A percentile compares a stretch with the other conserved stretches of the same genome.
Conservation (phyloP, 2,113 vertebrate genomes). For the Narcine bancroftii region DNA sequence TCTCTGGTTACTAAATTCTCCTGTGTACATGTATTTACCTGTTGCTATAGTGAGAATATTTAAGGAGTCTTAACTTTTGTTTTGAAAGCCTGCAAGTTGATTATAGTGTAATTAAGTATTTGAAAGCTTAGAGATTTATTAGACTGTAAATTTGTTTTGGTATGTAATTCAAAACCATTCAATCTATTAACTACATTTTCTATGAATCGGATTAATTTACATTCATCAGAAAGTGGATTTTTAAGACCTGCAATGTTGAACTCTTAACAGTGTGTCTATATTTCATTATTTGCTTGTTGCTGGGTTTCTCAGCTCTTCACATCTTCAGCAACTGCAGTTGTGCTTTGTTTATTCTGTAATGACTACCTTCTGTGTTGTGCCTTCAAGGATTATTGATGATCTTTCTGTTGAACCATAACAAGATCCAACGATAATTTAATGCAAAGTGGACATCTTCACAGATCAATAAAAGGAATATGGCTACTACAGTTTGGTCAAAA, state of each 20-base stretch:
- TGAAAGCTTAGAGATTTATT: background rate
- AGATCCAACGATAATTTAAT: background rate
- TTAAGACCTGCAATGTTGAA: background rate
- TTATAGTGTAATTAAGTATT: conserved; percentile 13
- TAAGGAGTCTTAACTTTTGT: background rate
- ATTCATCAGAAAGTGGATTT: background rate
- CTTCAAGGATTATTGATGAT: background rate
- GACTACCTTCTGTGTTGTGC: background rate
- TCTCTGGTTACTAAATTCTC: background rate
- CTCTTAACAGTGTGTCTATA: background rate
- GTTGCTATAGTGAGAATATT: background rate
- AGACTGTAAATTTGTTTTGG: background rate
- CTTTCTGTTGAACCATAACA: background rate
- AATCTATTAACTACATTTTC: background rate
- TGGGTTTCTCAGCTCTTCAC: background rate
- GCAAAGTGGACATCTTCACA: background rate
- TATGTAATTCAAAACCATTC: background rate
- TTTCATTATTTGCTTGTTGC: background rate
- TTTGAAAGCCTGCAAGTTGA: background rate
- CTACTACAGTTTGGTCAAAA: background rate
- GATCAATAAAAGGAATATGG: background rate
- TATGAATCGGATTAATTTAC: background rate
- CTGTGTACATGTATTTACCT: background rate
- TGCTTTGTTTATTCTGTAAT: background rate
- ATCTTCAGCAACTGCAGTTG: background rate